A percentile compares a stretch with the other conserved stretches of the same genome.
Conservation (phyloP, 2,888 invertebrate species). For the Lissonota sp. region DNA sequence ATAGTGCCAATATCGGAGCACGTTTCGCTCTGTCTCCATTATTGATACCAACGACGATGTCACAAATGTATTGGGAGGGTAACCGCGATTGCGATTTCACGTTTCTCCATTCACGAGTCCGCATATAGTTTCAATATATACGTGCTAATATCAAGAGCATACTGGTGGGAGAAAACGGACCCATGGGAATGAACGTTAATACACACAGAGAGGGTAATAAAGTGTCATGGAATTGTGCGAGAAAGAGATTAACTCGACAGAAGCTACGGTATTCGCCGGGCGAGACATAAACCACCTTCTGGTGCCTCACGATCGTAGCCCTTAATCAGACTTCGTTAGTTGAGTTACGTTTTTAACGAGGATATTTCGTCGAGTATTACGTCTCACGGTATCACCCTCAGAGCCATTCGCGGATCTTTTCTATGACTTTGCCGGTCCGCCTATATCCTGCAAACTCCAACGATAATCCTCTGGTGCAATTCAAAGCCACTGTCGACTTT, state of each 20-base stretch:
- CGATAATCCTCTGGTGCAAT: not conserved
- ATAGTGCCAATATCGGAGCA: not conserved
- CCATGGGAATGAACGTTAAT: conserved; percentile 54
- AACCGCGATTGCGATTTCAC: conserved; percentile 29
- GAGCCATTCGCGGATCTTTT: conserved; percentile 50
- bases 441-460: not conserved
- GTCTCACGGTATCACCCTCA: conserved; percentile 36
- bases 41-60: conserved; percentile 54
- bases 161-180: conserved; percentile 34
- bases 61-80: not conserved
- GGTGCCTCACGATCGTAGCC: conserved; percentile 60
- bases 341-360: conserved; percentile 65
- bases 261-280: conserved; percentile 62
- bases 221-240: conserved; percentile 45
- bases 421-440: conserved; percentile 30
- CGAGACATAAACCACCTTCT: conserved; percentile 53
- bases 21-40: conserved; percentile 49
- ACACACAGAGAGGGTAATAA: conserved; percentile 49
- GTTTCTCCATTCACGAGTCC: conserved; percentile 30
- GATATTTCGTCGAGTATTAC: conserved; percentile 62
- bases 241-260: conserved; percentile 46
- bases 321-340: conserved; percentile 67
- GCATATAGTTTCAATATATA: conserved; percentile 8
- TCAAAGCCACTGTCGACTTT: conserved; percentile 23
- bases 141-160: conserved; percentile 45